Conservation (phyloP, 2,113 vertebrate species). For the Embiotoca jacksoni region DNA sequence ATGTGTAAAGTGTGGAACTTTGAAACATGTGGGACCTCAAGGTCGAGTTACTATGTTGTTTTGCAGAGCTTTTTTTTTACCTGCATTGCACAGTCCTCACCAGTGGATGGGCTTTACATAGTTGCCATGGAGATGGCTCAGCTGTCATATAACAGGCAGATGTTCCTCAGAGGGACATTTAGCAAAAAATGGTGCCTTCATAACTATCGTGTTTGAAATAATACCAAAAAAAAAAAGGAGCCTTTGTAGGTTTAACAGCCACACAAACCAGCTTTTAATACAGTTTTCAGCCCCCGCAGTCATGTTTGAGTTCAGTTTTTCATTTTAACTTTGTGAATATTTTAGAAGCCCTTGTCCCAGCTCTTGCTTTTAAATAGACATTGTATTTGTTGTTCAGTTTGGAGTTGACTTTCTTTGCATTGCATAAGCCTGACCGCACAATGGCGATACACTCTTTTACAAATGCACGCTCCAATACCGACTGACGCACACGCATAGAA, state of each 20-base stretch:
- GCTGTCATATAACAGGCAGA: too few species aligned
- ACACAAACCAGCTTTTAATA: slow-evolving; percentile 1
- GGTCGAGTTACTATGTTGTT: background rate
- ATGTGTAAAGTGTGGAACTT: background rate
- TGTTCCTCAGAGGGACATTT: background rate
- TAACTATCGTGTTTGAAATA: background rate
- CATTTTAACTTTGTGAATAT: slow-evolving; percentile 55
- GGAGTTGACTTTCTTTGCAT: slow-evolving; percentile 47
- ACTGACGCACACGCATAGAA: background rate
- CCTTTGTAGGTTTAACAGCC: background rate
- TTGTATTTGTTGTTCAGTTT: slow-evolving; percentile 53
- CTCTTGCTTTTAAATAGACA: slow-evolving; percentile 47
- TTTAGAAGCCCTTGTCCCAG: slow-evolving; percentile 34
- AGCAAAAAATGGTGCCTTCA: background rate
- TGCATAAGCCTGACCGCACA: slow-evolving; percentile 62
- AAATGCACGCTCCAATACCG: slow-evolving; percentile 26
- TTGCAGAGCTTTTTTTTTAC: too few species aligned
- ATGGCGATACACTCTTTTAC: slow-evolving; percentile 36
- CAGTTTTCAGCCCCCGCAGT: slow-evolving; percentile 1
- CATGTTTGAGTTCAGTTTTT: slow-evolving; percentile 42
- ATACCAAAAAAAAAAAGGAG: background rate
- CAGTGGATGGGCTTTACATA: background rate
- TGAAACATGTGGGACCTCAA: background rate
- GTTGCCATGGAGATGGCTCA: too few species aligned
- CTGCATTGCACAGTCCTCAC: too few species aligned